phyloP scores from a whole-genome alignment of 2,797 vertebrate genomes.

The Poeciliopsis infans region DNA sequence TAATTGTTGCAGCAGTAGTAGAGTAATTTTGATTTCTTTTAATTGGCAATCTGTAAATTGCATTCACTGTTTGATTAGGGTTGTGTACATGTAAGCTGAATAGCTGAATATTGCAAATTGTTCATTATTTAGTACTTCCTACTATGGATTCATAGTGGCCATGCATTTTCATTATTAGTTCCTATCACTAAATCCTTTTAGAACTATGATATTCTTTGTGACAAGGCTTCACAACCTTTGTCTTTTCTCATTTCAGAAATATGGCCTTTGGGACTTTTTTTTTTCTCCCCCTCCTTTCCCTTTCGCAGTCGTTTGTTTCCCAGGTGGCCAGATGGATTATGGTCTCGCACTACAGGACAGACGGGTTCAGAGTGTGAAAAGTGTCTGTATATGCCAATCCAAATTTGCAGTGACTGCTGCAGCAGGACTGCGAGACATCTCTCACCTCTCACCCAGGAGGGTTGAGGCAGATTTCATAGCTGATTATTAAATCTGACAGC shows the following conservation, averaged over 20 bases:
- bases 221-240: constrained; percentile 25
- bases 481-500: constrained; percentile 61
- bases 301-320: constrained; percentile 30
- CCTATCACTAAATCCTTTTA: constrained; percentile 20
- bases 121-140: background rate
- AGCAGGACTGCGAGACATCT: constrained; percentile 32
- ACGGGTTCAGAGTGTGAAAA: constrained; percentile 45
- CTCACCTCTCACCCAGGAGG: constrained; percentile 47
- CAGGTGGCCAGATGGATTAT: constrained; percentile 48
- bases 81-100: background rate
- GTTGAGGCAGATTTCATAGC: constrained; percentile 46
- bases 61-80: background rate
- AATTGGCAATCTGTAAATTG: background rate
- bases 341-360: constrained; percentile 40
- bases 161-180: background rate
- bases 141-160: background rate
- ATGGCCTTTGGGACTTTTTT: constrained; percentile 8
- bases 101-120: background rate
- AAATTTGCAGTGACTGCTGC: constrained; percentile 45
- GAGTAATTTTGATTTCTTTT: background rate
- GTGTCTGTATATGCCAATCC: constrained; percentile 43
- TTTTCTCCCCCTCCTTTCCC: background rate
- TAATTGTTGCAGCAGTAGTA: background rate
- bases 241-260: constrained; percentile 42
- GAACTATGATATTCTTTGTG: constrained; percentile 28